A percentile compares a stretch with the other conserved stretches of the same genome.
These are phyloP conservation scores for Hypsibius dujardini DNA, from an alignment of 1,140 invertebrate genomes.

Conservation along the genomic window DNA sequence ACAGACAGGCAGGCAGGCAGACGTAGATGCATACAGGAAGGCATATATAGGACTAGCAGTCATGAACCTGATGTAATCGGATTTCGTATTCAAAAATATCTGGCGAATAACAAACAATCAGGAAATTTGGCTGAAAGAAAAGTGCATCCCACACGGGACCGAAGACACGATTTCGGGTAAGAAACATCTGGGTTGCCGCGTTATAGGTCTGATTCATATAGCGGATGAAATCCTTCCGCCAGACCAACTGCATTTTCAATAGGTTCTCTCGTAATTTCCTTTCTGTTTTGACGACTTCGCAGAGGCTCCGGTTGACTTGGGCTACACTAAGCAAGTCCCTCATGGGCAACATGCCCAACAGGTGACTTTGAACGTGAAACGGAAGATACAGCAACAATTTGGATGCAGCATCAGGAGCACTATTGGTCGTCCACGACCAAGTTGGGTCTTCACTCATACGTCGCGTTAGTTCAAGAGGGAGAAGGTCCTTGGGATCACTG, in stretches of 20 bases:
- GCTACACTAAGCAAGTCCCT: not conserved
- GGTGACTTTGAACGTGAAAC: not conserved
- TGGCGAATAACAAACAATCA: not conserved
- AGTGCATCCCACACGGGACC: not conserved
- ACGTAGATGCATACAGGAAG: too few relatives aligned
- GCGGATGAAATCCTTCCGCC: slow-evolving; percentile 4
- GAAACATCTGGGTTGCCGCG: not conserved
- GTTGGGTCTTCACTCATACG: not conserved
- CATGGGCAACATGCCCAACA: not conserved
- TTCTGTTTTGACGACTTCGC: not conserved
- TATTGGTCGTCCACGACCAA: not conserved
- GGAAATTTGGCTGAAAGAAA: not conserved
- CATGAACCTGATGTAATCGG: not conserved
- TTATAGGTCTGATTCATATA: not conserved
- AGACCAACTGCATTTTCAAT: not conserved
- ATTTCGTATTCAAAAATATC: slow-evolving; percentile 10
- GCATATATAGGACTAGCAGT: too few relatives aligned
- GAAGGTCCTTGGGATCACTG: not conserved
- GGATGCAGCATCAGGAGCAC: not conserved
- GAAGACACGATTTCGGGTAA: not conserved
- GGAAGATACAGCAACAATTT: not conserved
- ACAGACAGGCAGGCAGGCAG: too few relatives aligned
- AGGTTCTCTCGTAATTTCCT: not conserved
- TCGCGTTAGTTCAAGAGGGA: not conserved
- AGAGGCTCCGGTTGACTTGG: too few relatives aligned